Conservation (phyloP, 2,113 vertebrate genomes). For the Platysteira castanea region DNA sequence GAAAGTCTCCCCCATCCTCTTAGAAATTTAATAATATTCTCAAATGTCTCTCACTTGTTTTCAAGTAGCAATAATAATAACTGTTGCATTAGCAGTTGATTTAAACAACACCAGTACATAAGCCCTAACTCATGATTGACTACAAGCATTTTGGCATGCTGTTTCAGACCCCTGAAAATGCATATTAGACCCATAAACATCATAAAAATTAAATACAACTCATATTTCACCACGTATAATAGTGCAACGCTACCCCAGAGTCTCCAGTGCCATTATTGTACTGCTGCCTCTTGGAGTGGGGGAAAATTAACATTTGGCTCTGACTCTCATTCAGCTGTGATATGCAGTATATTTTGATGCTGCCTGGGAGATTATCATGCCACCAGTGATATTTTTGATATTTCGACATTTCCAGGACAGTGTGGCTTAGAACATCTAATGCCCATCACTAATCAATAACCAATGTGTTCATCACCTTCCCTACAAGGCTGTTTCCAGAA, state of each 20-base stretch:
- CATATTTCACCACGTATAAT: neutral
- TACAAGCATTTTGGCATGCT: neutral
- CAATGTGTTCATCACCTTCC: neutral
- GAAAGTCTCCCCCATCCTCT: neutral
- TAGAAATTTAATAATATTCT: neutral
- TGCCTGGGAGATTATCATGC: neutral
- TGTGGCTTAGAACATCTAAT: neutral
- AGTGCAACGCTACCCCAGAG: neutral
- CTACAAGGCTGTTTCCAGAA: neutral
- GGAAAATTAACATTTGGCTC: neutral
- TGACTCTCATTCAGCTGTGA: neutral
- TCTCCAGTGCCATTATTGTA: neutral
- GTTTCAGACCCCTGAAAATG: neutral
- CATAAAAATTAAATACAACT: neutral
- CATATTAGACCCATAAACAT: neutral
- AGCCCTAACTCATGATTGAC: rapidly evolving
- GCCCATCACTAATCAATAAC: neutral
- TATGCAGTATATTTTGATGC: neutral
- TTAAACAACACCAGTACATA: neutral
- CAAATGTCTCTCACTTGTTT: neutral
- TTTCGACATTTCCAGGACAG: neutral
- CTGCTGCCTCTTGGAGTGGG: neutral
- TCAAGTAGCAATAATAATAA: neutral
- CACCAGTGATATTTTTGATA: neutral
- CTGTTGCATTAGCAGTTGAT: neutral